These are phyloP conservation scores for Setophaga coronata DNA, from an alignment of 2,113 vertebrate genomes.

Conservation along the genomic window DNA sequence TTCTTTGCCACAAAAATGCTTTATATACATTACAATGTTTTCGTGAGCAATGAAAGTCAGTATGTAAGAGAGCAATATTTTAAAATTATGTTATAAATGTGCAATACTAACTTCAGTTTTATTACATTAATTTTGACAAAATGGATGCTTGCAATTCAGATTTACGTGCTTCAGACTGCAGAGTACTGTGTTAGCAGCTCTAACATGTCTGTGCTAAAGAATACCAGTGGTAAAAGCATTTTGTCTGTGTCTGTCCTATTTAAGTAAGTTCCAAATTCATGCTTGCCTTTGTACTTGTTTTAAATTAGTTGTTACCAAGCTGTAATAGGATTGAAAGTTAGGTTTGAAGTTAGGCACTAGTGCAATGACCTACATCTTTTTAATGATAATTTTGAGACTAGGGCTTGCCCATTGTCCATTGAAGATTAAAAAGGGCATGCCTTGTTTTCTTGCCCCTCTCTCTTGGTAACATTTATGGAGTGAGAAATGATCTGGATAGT, in stretches of 20 bases:
- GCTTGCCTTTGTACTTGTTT: constrained; percentile 24
- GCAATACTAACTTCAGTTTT: constrained; percentile 63
- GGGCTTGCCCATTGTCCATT: neutral
- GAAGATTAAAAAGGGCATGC: constrained; percentile 11
- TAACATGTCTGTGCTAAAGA: constrained; percentile 9
- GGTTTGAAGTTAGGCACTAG: neutral
- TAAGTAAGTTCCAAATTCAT: neutral
- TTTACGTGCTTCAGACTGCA: constrained; percentile 2
- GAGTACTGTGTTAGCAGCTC: constrained; percentile 34
- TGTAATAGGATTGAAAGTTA: neutral
- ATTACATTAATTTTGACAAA: constrained; percentile 58
- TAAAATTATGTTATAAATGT: constrained; percentile 43
- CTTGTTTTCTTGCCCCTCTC: constrained; percentile 54
- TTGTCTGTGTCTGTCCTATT: neutral
- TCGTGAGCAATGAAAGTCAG: constrained; percentile 49
- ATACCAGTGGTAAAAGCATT: neutral
- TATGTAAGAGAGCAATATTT: constrained; percentile 49
- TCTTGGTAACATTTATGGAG: constrained; percentile 68
- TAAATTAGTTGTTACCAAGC: neutral
- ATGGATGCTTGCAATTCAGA: constrained; percentile 22
- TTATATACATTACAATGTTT: constrained; percentile 65
- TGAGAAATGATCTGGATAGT: constrained; percentile 55
- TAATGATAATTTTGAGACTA: constrained; percentile 2
- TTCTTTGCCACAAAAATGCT: constrained; percentile 72
- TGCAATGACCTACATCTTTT: constrained; percentile 27